phyloP scores from a whole-genome alignment of 2,797 vertebrate genomes.

The Mormyrus proboscirostris region DNA sequence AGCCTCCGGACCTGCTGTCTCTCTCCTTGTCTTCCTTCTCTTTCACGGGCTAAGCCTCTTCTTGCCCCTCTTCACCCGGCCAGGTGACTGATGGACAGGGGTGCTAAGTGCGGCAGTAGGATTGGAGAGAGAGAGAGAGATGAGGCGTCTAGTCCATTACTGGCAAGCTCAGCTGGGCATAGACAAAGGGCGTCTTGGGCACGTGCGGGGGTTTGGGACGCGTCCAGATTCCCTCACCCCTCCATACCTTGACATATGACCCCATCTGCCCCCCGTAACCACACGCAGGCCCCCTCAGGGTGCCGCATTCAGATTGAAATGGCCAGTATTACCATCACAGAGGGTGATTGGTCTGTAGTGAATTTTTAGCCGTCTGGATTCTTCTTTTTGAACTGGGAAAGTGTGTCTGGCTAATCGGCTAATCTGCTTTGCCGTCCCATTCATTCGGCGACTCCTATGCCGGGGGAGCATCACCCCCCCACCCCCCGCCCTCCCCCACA shows the following conservation, averaged over 20 bases:
- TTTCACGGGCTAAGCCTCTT: not conserved
- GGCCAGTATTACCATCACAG: not conserved
- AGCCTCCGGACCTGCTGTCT: not conserved
- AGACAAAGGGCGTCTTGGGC: not conserved
- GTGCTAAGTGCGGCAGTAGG: not conserved
- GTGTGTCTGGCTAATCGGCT: not conserved
- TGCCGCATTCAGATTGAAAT: not conserved
- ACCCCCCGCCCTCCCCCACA: not conserved
- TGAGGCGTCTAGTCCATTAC: slow-evolving; percentile 3
- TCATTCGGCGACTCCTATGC: not conserved
- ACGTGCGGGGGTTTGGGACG: not conserved
- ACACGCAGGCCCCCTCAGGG: not conserved
- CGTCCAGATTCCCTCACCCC: not conserved
- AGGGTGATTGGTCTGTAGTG: not conserved
- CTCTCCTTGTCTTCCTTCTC: not conserved
- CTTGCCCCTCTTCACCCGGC: not conserved
- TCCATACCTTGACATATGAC: not conserved
- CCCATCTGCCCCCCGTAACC: not conserved
- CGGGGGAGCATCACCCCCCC: too few relatives aligned
- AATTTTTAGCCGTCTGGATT: not conserved
- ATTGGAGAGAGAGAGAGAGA: not conserved
- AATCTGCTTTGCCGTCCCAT: not conserved
- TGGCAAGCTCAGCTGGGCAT: not conserved
- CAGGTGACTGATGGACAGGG: not conserved
- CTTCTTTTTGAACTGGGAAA: not conserved